A percentile compares a stretch with the other conserved stretches of the same genome.
phyloP scores from a whole-genome alignment of 2,113 vertebrate genomes.

The Vulpes lagopus region DNA sequence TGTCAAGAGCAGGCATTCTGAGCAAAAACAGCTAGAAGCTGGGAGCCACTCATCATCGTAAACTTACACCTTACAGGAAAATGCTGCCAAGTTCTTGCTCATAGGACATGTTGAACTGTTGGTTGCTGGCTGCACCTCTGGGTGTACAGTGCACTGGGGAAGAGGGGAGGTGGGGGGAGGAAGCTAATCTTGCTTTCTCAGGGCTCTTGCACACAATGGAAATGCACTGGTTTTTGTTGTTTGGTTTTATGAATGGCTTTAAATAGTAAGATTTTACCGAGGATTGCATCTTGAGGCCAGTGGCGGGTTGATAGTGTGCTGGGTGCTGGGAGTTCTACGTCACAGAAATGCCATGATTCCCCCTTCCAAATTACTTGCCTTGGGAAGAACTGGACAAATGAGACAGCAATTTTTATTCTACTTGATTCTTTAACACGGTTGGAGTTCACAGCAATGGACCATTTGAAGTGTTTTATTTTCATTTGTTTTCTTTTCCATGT shows the following conservation, averaged over 20 bases:
- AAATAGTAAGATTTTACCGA: not conserved
- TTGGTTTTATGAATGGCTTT: not conserved
- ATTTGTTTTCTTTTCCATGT: slow-evolving; percentile 50
- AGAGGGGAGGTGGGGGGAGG: accelerated
- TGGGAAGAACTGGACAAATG: not conserved
- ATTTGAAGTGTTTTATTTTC: slow-evolving; percentile 46
- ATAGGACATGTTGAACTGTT: not conserved
- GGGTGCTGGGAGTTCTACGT: not conserved
- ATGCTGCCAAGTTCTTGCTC: not conserved
- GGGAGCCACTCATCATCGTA: not conserved
- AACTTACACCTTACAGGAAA: not conserved
- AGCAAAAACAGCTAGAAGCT: not conserved
- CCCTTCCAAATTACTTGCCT: not conserved
- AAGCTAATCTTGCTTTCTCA: not conserved
- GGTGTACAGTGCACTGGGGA: not conserved
- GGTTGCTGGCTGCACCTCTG: not conserved
- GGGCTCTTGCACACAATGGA: not conserved
- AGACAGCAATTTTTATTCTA: not conserved
- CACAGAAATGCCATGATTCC: no score
- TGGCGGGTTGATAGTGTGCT: not conserved
- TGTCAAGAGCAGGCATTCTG: not conserved
- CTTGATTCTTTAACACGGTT: not conserved
- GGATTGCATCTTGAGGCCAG: not conserved
- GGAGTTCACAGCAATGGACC: not conserved
- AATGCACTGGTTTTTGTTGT: not conserved